A percentile compares a stretch with the other conserved stretches of the same genome.
Conservation (phyloP, 2,797 vertebrate species). For the Micromesistius poutassou region DNA sequence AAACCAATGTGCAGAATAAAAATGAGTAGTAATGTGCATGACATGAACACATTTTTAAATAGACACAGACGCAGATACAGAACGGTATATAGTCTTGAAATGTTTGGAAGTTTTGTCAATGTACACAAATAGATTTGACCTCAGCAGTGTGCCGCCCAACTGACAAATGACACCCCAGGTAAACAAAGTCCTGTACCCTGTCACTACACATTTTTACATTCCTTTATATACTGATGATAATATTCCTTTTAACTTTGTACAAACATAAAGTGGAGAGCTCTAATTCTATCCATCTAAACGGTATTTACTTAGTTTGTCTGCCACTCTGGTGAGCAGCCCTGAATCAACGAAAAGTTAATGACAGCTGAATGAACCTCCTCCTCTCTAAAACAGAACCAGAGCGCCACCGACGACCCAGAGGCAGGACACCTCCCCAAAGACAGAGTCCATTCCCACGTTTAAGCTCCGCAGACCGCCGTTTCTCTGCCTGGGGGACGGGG, state of each 20-base stretch:
- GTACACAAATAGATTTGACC: constrained; percentile 36
- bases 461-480: constrained; percentile 10
- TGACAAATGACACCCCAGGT: background rate
- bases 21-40: constrained; percentile 16
- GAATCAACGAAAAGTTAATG: constrained; percentile 12
- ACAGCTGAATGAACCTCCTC: background rate
- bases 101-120: constrained; percentile 31
- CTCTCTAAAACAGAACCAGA: background rate
- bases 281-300: background rate
- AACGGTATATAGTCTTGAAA: constrained; percentile 13
- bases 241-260: background rate
- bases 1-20: constrained; percentile 34
- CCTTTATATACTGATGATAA: background rate
- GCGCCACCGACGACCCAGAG: background rate
- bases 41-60: constrained; percentile 19
- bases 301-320: background rate
- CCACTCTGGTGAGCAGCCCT: background rate
- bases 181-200: background rate
- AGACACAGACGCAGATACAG: constrained; percentile 26
- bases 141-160: background rate
- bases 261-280: background rate
- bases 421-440: constrained; percentile 16
- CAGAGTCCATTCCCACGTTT: constrained; percentile 26
- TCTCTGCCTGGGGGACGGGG: constrained; percentile 19
- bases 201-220: background rate